These are phyloP conservation scores for Limnodromus scolopaceus DNA, from an alignment of 2,797 vertebrate genomes.

Conservation along the genomic window DNA sequence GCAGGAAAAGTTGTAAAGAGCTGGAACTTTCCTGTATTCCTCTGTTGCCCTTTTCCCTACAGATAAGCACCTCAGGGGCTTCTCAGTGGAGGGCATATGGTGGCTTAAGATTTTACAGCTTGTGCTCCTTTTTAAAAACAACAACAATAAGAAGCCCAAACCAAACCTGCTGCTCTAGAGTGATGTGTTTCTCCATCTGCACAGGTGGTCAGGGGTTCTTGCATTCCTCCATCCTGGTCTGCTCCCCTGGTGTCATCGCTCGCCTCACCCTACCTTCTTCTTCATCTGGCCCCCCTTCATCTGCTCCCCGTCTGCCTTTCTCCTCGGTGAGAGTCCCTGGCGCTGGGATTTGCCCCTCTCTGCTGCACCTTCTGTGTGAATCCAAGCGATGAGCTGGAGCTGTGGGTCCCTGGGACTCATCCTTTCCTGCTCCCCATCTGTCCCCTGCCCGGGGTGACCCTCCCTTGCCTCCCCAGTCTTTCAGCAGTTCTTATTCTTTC, in stretches of 20 bases:
- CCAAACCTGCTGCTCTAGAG: not conserved
- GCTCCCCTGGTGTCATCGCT: not conserved
- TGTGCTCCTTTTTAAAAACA: not conserved
- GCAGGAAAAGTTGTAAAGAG: not conserved
- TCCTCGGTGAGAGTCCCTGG: accelerated
- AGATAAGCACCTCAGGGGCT: not conserved
- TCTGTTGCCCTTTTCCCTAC: not conserved
- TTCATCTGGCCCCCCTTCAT: not conserved
- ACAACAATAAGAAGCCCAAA: not conserved
- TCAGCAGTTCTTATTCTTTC: not conserved
- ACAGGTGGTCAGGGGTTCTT: not conserved
- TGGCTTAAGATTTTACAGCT: not conserved
- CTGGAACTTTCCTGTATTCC: not conserved
- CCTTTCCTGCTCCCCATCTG: not conserved
- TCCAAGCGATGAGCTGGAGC: not conserved
- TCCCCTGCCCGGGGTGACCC: not conserved
- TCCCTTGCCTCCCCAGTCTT: accelerated
- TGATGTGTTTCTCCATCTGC: not conserved
- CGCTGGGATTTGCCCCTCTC: not conserved
- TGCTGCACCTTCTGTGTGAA: not conserved
- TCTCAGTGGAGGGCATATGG: not conserved
- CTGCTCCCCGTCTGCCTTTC: not conserved
- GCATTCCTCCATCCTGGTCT: not conserved
- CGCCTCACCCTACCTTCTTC: not conserved
- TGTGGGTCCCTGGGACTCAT: not conserved